Evolutionary conservation across 2,113 vertebrate genomes (phyloP).

Genomic region (Desmodus rotundus): DNA sequence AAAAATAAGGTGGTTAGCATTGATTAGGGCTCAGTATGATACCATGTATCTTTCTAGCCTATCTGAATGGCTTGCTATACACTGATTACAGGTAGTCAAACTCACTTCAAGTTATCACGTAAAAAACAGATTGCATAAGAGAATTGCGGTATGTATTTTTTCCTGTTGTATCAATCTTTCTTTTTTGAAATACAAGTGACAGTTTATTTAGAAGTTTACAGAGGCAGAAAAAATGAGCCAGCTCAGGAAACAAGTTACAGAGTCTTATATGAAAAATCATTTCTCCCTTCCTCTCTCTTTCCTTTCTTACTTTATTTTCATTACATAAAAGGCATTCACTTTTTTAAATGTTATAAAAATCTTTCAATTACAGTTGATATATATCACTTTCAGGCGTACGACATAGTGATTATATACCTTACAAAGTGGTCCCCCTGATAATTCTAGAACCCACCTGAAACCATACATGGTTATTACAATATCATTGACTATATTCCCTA

Average conservation of each 20-base stretch:
- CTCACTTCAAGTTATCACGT: conserved; percentile 5
- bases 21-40: not conserved
- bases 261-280: not conserved
- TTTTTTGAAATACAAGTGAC: not conserved
- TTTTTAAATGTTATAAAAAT: not conserved
- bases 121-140: conserved; percentile 22
- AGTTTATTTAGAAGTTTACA: not conserved
- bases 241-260: not conserved
- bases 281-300: not conserved
- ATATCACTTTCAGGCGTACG: not conserved
- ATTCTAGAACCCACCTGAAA: not conserved
- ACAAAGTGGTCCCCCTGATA: not conserved
- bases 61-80: not conserved
- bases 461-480: not conserved
- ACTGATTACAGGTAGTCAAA: not conserved
- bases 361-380: not conserved
- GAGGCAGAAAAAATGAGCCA: not conserved
- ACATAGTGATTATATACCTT: not conserved
- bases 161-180: not conserved
- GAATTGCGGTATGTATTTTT: not conserved
- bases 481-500: not conserved
- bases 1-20: conserved; percentile 39
- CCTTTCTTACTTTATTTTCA: not conserved
- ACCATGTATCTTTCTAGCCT: not conserved
- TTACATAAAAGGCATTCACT: conserved; percentile 20